These are phyloP conservation scores for Poecilia wingei DNA, from an alignment of 2,797 vertebrate species.

Conservation along the genomic window DNA sequence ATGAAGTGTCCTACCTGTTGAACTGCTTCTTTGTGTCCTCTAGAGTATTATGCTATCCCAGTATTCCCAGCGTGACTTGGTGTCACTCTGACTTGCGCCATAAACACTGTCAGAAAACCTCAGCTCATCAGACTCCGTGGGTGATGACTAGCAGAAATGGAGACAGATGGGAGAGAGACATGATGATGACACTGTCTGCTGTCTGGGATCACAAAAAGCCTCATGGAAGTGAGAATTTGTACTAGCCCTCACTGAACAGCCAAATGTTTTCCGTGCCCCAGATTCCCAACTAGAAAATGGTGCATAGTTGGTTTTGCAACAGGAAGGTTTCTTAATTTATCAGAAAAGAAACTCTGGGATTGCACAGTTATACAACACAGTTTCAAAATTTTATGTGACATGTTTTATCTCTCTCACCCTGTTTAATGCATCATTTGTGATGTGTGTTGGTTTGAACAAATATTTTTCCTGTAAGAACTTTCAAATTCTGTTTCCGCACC, in stretches of 20 bases:
- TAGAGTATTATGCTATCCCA: constrained; percentile 48
- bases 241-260: constrained; percentile 65
- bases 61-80: constrained; percentile 64
- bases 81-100: constrained; percentile 67
- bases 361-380: constrained; percentile 6
- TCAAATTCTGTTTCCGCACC: background rate
- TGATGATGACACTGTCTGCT: constrained; percentile 79
- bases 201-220: constrained; percentile 81
- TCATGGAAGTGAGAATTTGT: constrained; percentile 80
- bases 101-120: constrained; percentile 71
- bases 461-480: background rate
- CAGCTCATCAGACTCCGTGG: constrained; percentile 69
- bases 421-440: background rate
- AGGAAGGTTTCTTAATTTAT: constrained; percentile 17
- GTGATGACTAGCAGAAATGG: constrained; percentile 74
- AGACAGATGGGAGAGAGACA: constrained; percentile 80
- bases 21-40: constrained; percentile 27
- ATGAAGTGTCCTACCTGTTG: constrained; percentile 30
- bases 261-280: constrained; percentile 74
- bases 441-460: constrained; percentile 19
- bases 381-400: background rate
- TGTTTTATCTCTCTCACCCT: background rate
- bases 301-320: constrained; percentile 46
- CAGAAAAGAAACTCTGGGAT: background rate
- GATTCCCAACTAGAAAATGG: constrained; percentile 69